These are phyloP conservation scores for Oncorhynchus mykiss DNA, from an alignment of 2,113 vertebrate species.

Conservation along the genomic window DNA sequence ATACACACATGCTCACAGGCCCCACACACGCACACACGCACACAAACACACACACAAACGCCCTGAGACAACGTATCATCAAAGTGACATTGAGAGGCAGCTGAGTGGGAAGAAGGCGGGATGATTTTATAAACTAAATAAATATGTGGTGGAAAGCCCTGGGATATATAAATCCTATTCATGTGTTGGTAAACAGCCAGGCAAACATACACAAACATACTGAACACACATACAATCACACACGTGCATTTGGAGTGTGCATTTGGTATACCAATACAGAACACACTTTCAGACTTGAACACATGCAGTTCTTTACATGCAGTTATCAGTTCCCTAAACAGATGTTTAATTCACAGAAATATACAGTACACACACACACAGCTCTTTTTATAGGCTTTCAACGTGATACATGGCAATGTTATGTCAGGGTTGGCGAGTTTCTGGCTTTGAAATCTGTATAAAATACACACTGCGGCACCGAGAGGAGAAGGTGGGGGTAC, in stretches of 20 bases:
- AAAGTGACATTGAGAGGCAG: slow-evolving; percentile 23
- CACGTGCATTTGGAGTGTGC: not conserved
- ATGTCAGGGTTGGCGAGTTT: no score
- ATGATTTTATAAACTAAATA: slow-evolving; percentile 12
- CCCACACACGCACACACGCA: not conserved
- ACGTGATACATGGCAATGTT: no score
- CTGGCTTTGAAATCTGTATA: no score
- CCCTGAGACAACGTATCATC: slow-evolving; percentile 17
- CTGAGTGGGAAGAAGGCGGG: not conserved
- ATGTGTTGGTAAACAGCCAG: not conserved
- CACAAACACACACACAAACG: not conserved
- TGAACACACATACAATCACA: not conserved
- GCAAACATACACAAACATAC: not conserved
- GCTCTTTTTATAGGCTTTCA: no score
- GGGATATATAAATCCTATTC: not conserved
- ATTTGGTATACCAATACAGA: no score
- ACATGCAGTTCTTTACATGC: not conserved
- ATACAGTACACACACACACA: no score
- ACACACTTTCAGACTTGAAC: not conserved
- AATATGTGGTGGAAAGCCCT: slow-evolving; percentile 6
- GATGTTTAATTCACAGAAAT: no score
- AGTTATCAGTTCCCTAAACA: not conserved
- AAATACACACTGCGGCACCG: no score
- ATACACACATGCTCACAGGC: slow-evolving; percentile 18
- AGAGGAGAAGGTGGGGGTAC: no score